Evolutionary conservation across 2,113 vertebrate species (phyloP), one percentile per base, ranked within the genome.

Genomic region (Pteropus alecto): DNA sequence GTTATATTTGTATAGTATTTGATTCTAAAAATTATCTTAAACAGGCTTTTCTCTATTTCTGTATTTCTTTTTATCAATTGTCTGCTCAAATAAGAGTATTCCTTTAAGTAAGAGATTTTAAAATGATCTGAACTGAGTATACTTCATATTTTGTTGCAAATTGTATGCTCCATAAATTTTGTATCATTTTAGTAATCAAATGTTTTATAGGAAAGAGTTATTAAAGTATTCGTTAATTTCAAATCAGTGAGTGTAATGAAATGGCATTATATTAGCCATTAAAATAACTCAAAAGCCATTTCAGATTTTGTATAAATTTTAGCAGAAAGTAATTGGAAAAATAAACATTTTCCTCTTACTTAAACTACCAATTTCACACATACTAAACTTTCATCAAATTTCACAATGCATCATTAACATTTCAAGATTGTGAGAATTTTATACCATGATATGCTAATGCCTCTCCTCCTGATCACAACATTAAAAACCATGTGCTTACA

Each of bases 341-440:
- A 48, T 54, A 68, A 68, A 33, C 6, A 61, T 35, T 74, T 51
- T 19, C 24, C 13, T 15, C 14, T 12, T 82, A 96, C 84, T 22
- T 81, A 63, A 90, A 88, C 88, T 77, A 43, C 14, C n/a, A 67
- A 35, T 61, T 93, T 94, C 51, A 85, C 2, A 68, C 4, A 22
- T 16, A 91, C 35, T 88, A 85, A 74, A 68, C 68, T 95, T 81
- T 88, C 65, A 94, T 85, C 13, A 71, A 35, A 77, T 79, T 83
- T 90, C 76, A n/a, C 73, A 58, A 35, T 46, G 22, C n/a, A 60
- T 71, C 35, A 65, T 71, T 84, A 90, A 41, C 24, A 79, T 46
- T 71, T 96, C 10, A 46, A 84, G 30, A 83, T 26, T 48, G 12
- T 35, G 38, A 87, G 35, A 54, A 88, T 68, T 93, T 95, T 54